Evolutionary conservation across 2,888 invertebrate genomes (phyloP), one percentile per base, ranked within the genome.

Genomic region (Euplagia quadripunctaria): DNA sequence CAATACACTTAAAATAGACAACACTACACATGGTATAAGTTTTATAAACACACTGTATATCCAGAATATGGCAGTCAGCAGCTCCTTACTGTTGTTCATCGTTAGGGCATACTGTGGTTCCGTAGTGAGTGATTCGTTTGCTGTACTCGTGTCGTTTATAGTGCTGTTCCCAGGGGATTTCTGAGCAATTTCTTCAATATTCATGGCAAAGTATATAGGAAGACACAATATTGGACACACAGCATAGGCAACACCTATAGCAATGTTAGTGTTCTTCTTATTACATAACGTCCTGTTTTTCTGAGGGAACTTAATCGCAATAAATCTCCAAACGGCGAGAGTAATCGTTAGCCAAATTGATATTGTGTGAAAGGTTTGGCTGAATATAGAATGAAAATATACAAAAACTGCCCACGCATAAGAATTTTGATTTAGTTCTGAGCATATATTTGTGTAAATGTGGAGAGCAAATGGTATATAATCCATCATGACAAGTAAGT

Each of bases 321-420:
- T 97, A 89, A 98, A 99, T 41, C 99, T 97, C 98, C 99, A 99
- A 11, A 99, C 97, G 0, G 99, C 99, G 74, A 99, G 95, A 3
- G 98, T 98, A 49, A 99, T 98, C 0, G 99, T 99, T 85, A 99
- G 94, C 97, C 98, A 99, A 84, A 99, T 99, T 42, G 99, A 98
- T 77, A 99, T 97, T 4, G 99, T 99, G 92, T 98, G 98, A 87
- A 97, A 97, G 17, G 98, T 97, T 91, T 99, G 98, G 43, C 98
- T 97, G 91, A 99, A 99, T 88, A 98, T 97, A 6, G 98, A 98
- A 90, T 99, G 99, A 86, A 99, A 98, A 82, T 98, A 97, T 16
- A 98, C 98, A 90, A 98, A 98, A 52, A 97, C 96, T 0, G 98
- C 97, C 98, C 98, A 98, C 4, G 97, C 96, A 90, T 98, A 98